Evolutionary conservation across 2,888 invertebrate species (phyloP).

Genomic region (Pristionchus mayeri): DNA sequence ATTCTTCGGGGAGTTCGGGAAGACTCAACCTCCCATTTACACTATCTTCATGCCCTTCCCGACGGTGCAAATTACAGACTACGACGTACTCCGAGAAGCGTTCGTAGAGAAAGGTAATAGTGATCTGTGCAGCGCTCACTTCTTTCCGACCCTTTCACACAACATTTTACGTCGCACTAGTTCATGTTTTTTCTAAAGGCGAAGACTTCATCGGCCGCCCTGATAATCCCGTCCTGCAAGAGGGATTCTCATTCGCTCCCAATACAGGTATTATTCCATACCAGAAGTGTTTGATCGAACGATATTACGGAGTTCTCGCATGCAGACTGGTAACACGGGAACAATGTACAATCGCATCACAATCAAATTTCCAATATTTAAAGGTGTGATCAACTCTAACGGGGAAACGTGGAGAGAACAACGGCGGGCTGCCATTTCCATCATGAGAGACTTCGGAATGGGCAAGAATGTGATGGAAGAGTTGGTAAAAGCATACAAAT

Average conservation of each 20-base stretch:
- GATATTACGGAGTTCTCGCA: too few relatives aligned
- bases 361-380: too few relatives aligned
- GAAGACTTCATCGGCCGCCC: neutral
- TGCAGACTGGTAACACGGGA: too few relatives aligned
- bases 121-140: neutral
- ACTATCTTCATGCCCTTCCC: slow-evolving; percentile 10
- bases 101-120: slow-evolving; percentile 27
- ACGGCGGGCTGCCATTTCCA: neutral
- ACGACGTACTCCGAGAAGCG: neutral
- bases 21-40: slow-evolving; percentile 6
- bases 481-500: neutral
- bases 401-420: neutral
- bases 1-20: neutral
- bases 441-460: slow-evolving; percentile 35
- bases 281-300: too few relatives aligned
- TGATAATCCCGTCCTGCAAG: neutral
- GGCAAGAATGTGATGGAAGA: slow-evolving; percentile 30
- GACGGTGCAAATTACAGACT: slow-evolving; percentile 10
- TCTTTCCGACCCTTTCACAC: too few relatives aligned
- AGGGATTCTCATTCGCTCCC: neutral
- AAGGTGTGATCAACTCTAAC: slow-evolving; percentile 10
- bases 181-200: neutral
- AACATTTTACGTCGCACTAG: too few relatives aligned
- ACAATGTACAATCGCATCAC: too few relatives aligned
- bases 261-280: neutral